A percentile compares a stretch with the other conserved stretches of the same genome.
Conservation (phyloP, 2,888 invertebrate genomes). For the Timema cristinae region DNA sequence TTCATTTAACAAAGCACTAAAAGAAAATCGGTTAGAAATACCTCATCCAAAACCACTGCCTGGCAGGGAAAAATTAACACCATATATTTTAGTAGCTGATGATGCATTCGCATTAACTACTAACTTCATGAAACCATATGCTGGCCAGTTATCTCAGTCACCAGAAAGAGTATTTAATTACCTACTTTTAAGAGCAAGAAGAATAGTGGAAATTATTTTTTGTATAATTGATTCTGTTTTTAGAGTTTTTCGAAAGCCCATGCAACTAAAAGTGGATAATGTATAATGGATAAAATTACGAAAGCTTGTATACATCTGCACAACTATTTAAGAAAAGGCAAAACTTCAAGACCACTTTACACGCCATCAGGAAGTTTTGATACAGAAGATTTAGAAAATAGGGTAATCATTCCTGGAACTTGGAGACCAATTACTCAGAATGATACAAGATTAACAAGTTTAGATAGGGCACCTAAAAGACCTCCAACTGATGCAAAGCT, state of each 20-base stretch:
- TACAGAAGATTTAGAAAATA: not conserved
- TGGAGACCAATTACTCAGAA: not conserved
- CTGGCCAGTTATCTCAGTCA: slow-evolving; percentile 16
- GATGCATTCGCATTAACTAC: not conserved
- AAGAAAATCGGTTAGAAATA: slow-evolving; percentile 30
- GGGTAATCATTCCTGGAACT: not conserved
- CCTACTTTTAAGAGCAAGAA: not conserved
- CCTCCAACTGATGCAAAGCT: slow-evolving; percentile 1
- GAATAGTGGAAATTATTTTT: not conserved
- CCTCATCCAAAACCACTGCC: slow-evolving; percentile 30
- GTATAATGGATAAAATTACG: not conserved
- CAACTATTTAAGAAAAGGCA: not conserved
- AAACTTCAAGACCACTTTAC: not conserved
- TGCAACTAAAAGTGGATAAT: slow-evolving; percentile 6
- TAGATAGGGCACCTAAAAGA: not conserved
- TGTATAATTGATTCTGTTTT: not conserved
- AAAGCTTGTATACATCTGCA: not conserved
- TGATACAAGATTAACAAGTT: not conserved
- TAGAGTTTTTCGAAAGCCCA: slow-evolving; percentile 1
- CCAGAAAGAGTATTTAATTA: slow-evolving; percentile 35
- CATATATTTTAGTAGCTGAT: not conserved
- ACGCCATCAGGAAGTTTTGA: not conserved
- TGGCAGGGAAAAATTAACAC: not conserved
- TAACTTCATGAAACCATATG: not conserved
- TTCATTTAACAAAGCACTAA: slow-evolving; percentile 35